Conservation (phyloP, 2,113 vertebrate genomes). For the Nothocercus julius region DNA sequence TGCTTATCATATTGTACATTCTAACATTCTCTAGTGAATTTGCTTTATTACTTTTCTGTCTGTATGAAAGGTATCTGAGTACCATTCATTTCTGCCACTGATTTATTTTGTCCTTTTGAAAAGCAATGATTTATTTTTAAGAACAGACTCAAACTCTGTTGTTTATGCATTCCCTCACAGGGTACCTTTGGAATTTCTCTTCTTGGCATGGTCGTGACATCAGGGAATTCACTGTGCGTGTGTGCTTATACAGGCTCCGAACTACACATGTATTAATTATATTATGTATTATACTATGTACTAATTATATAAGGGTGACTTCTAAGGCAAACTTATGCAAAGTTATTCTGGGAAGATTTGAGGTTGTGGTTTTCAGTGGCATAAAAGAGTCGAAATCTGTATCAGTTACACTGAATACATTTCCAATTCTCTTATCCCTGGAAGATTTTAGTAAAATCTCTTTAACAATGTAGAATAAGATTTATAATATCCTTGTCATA, state of each 20-base stretch:
- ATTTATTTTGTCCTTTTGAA: not conserved
- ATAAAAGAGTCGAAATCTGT: not conserved
- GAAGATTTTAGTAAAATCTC: not conserved
- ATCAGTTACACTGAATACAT: not conserved
- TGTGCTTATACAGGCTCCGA: not conserved
- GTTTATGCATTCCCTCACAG: not conserved
- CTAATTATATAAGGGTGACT: not conserved
- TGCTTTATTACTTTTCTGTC: not conserved
- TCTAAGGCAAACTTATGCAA: not conserved
- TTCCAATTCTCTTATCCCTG: not conserved
- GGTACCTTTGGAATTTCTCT: not conserved
- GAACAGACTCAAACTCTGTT: not conserved
- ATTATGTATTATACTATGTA: not conserved
- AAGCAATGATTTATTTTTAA: not conserved
- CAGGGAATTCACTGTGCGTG: not conserved
- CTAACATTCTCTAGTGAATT: not conserved
- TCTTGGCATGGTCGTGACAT: not conserved
- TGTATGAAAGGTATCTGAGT: not conserved
- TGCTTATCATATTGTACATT: not conserved
- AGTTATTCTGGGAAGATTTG: not conserved
- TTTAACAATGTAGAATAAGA: not conserved
- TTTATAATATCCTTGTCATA: not conserved
- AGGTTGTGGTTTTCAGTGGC: not conserved
- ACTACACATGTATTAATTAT: accelerated
- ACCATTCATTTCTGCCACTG: not conserved